phyloP scores from a whole-genome alignment of 2,888 invertebrate genomes.

The Mactromeris polynyma region DNA sequence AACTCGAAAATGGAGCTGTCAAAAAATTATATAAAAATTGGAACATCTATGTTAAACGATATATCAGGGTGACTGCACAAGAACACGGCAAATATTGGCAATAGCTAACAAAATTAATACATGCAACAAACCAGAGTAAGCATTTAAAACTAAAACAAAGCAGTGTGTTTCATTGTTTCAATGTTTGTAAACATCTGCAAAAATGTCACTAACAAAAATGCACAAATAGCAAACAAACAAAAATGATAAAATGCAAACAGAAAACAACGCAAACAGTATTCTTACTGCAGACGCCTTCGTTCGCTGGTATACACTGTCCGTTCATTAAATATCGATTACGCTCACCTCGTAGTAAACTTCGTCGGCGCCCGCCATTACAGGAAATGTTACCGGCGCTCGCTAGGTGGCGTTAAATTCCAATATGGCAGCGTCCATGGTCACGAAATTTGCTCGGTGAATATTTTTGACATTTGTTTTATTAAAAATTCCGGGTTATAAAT shows the following conservation, averaged over 20 bases:
- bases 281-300: slow-evolving; percentile 33
- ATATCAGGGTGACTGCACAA: too few species aligned
- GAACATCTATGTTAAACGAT: too few species aligned
- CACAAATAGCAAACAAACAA: neutral
- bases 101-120: neutral
- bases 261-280: slow-evolving; percentile 14
- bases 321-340: slow-evolving; percentile 34
- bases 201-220: neutral
- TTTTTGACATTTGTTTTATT: neutral
- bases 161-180: neutral
- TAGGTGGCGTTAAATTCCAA: slow-evolving; percentile 42
- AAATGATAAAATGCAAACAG: slow-evolving; percentile 19
- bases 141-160: slow-evolving; percentile 4
- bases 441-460: slow-evolving; percentile 19
- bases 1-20: too few species aligned
- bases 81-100: neutral
- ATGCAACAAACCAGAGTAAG: neutral
- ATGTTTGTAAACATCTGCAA: slow-evolving; percentile 3
- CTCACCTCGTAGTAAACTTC: slow-evolving; percentile 65
- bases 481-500: neutral
- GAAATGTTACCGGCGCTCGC: slow-evolving; percentile 46
- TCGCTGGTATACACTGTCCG: neutral
- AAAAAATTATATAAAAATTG: too few species aligned
- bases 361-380: slow-evolving; percentile 59
- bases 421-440: slow-evolving; percentile 56